Percentiles rank a stretch among this genome's conserved stretches.
phyloP scores from a whole-genome alignment of 2,113 vertebrate genomes.

The Sceloporus tristichus region DNA sequence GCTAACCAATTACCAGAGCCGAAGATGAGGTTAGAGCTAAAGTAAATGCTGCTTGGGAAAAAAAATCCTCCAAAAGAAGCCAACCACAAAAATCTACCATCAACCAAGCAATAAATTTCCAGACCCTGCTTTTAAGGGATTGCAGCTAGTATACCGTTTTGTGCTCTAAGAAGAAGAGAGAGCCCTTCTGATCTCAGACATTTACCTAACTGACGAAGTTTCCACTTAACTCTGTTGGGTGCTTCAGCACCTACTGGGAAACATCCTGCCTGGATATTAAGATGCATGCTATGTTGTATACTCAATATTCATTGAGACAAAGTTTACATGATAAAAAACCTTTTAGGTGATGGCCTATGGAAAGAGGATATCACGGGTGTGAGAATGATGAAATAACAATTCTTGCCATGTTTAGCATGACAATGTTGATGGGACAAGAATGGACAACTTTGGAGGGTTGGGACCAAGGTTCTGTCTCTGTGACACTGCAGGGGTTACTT shows the following conservation, averaged over 20 bases:
- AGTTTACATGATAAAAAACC: neutral
- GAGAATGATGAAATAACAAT: neutral
- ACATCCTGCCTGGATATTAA: neutral
- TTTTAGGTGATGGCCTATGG: neutral
- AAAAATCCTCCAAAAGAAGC: no score
- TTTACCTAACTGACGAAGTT: neutral
- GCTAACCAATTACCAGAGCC: constrained; percentile 51
- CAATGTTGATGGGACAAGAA: no score
- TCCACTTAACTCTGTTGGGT: constrained; percentile 12
- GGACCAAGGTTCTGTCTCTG: no score
- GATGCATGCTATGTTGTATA: neutral
- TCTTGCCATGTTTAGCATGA: neutral
- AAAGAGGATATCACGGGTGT: neutral
- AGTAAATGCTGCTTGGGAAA: constrained; percentile 7
- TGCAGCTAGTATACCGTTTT: neutral
- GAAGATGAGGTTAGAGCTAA: constrained; percentile 31
- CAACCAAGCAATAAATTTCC: neutral
- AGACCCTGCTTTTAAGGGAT: neutral
- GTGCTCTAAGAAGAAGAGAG: neutral
- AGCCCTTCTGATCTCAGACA: neutral
- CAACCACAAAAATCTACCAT: neutral
- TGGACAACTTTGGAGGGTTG: no score
- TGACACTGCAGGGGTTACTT: no score
- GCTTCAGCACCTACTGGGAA: neutral
- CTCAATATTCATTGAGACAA: neutral